These are phyloP conservation scores for Bellardia pandia DNA, from an alignment of 2,888 invertebrate species.

Conservation along the genomic window DNA sequence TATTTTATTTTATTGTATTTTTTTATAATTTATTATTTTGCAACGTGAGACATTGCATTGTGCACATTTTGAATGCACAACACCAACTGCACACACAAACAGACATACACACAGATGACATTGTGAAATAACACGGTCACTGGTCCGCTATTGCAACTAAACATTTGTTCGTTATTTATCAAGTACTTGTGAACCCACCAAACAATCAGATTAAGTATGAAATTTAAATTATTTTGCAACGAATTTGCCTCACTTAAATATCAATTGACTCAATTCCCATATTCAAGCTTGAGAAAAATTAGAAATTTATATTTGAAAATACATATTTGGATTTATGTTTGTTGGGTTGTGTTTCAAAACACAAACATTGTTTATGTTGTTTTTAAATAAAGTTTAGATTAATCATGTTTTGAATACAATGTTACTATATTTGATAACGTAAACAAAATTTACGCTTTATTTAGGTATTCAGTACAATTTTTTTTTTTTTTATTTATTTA, in stretches of 20 bases:
- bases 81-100: too few species aligned
- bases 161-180: constrained; percentile 6
- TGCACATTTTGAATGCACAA: constrained; percentile 26
- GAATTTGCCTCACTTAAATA: too few species aligned
- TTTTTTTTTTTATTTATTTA: too few species aligned
- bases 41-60: constrained; percentile 41
- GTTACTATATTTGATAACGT: not conserved
- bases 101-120: not conserved
- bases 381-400: constrained; percentile 10
- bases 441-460: too few species aligned
- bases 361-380: not conserved
- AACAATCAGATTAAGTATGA: not conserved
- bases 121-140: constrained; percentile 25
- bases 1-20: not conserved
- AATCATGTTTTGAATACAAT: not conserved
- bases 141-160: constrained; percentile 8
- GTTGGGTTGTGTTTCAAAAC: not conserved
- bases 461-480: too few species aligned
- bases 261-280: too few species aligned
- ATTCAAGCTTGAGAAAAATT: too few species aligned
- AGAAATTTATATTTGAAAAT: too few species aligned
- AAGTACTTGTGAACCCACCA: not conserved
- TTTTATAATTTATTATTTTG: constrained; percentile 23
- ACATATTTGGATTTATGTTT: not conserved
- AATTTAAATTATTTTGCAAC: not conserved